A percentile compares a stretch with the other conserved stretches of the same genome.
phyloP scores from a whole-genome alignment of 2,797 vertebrate genomes.

The Falco rusticolus region DNA sequence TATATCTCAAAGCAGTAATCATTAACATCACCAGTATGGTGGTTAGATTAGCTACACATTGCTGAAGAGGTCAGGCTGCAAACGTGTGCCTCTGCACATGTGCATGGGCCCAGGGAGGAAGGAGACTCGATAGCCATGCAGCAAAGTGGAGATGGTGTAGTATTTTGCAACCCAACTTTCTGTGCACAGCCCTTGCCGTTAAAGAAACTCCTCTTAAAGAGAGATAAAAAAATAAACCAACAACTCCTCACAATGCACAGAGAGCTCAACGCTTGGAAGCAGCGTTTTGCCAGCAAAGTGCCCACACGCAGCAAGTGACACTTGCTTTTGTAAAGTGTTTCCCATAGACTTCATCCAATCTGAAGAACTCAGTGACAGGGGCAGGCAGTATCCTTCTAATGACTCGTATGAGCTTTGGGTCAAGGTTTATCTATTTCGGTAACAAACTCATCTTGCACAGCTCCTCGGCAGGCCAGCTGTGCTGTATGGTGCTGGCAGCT shows the following conservation, averaged over 20 bases:
- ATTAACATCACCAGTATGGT: background rate
- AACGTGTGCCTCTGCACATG: accelerated
- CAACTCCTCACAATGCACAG: no score
- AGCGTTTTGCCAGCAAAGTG: background rate
- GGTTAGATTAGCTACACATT: background rate
- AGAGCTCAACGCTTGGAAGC: background rate
- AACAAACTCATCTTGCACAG: background rate
- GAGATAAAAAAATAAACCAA: background rate
- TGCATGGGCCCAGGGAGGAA: background rate
- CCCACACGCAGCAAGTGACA: no score
- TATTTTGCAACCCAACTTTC: background rate
- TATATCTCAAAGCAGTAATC: background rate
- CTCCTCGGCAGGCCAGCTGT: background rate
- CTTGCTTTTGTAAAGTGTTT: background rate
- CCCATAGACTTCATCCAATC: background rate
- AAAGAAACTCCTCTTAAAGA: background rate
- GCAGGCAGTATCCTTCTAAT: background rate
- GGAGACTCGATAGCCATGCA: background rate
- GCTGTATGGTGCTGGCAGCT: background rate
- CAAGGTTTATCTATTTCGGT: background rate
- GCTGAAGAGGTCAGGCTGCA: background rate
- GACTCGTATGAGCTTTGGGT: background rate
- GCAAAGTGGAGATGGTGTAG: background rate
- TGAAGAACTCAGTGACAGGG: background rate
- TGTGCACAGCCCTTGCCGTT: background rate